Evolutionary conservation across 2,797 vertebrate species (phyloP), one percentile per base, ranked within the genome.

Genomic region (Pipistrellus pipistrellus): DNA sequence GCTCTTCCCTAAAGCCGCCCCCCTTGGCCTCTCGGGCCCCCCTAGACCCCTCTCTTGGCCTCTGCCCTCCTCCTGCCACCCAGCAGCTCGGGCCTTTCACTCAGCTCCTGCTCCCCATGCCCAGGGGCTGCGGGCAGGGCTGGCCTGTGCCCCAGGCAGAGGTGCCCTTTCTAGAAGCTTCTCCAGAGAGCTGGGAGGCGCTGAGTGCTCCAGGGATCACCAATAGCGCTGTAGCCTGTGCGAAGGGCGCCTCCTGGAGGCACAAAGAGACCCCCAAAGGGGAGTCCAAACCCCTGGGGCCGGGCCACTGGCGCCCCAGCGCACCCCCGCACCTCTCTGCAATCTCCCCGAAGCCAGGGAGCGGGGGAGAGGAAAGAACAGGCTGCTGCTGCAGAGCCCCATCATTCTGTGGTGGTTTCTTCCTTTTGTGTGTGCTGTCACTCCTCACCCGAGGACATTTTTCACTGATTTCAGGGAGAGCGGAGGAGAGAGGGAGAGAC

Each of bases 101-200:
- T 91, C 18, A 10, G 66, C 66, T 81, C 35, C 64, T 57, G 13
- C 23, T 89, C 35, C 51, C 72, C 41, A 72, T 3, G 20, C 57
- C 78, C 78, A 51, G n/a, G 66, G 53, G 41, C 35, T 83, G 72
- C 78, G 35, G 32, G 82, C 87, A 73, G 88, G 62, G 53, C 32
- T 46, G 57, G 44, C 57, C 38, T 80, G 41, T 35, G 94, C 64
- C 62, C 64, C 81, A 73, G 86, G 48, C 89, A 73, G 44, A 85
- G 72, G 38, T 62, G 72, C 48, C 81, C 64, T 93, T 93, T 97
- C 85, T 71, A 93, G 94, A 95, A 95, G 80, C 68, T 95, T 95
- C 89, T 89, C 48, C 30, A 82, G 51, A 64, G 44, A 78, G 73
- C 53, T 7, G 12, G 69, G 32, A 76, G 88, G 57, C 77, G 44